Evolutionary conservation across 1,140 invertebrate species (phyloP).

Genomic region (Heliconius congener): DNA sequence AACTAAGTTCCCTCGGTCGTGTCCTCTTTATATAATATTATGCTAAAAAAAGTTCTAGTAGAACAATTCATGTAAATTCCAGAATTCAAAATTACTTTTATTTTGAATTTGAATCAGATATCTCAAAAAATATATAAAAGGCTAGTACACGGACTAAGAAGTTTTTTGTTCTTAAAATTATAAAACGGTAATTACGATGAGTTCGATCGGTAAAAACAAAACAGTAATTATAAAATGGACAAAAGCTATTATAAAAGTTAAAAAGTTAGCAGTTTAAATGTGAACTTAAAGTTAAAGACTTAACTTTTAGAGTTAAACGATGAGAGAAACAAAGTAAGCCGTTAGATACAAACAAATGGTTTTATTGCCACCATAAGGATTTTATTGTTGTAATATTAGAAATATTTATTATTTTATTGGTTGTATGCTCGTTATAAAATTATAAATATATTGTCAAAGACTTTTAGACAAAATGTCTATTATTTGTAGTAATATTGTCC

Average conservation of each 20-base stretch:
- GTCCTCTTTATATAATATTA: no score
- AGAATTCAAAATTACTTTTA: no score
- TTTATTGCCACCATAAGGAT: conserved; percentile 57
- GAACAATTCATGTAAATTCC: no score
- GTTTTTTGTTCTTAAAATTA: background rate
- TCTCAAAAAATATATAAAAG: no score
- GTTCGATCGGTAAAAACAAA: conserved; percentile 15
- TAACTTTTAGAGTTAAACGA: background rate
- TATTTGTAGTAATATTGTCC: conserved; percentile 1
- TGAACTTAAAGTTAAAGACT: background rate
- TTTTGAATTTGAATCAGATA: no score
- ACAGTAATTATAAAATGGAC: conserved; percentile 26
- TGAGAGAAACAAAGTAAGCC: conserved; percentile 28
- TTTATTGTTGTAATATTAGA: conserved; percentile 23
- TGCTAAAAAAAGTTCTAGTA: no score
- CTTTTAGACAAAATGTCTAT: background rate
- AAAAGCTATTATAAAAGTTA: background rate
- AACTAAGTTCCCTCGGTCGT: no score
- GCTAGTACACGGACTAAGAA: background rate
- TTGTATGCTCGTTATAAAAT: conserved; percentile 15
- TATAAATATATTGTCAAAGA: conserved; percentile 7
- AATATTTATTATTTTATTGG: conserved; percentile 31
- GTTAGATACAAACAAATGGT: conserved; percentile 40
- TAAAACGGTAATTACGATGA: background rate
- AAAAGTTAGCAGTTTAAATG: background rate